Base-by-base conservation (phyloP, 2,797 vertebrate species). In the Bradypodion pumilum region DNA sequence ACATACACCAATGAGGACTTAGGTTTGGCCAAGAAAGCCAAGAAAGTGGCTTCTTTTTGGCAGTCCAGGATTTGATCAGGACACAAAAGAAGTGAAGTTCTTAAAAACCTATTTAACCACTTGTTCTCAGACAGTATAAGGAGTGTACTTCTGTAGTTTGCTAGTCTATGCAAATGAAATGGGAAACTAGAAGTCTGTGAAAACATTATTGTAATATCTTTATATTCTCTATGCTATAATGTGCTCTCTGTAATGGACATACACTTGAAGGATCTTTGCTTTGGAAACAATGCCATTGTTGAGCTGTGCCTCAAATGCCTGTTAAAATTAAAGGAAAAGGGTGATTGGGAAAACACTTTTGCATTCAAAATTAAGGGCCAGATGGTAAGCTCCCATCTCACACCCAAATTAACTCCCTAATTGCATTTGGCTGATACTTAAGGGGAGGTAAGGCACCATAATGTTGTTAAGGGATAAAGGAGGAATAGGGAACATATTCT, bases 341-440 rank as follows among this genome's bases (percentile, higher is more conserved):
- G 5, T 27, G 19, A 21, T 69, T 37, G 35, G 74, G 44, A 75
- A 74, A 88, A 77, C 15, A 78, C 63, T 82, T 35, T 76, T 56
- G 40, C 74, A 85, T 77, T 25, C 68, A 81, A 15, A 46, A 1
- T 0, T 0, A 35, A 0, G 85, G 79, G 66, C 60, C 89, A 91
- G 90, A 89, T 89, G 91, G 93, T 16, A 0, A 73, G 63, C 59
- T 80, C 87, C 81, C 79, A 25, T 42, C 35, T 73, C 59, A 8
- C 44, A 29, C 10, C 59, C 46, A 78, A 86, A 12, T 52, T 69
- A 66, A 40, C 44, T 21, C 62, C 16, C 78, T 46, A 66, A 78
- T 78, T 59, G 4, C 52, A 13, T 0, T 25, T 0, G 85, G 84
- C 90, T 91, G 87, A 85, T 84, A 88, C 90, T 7, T 1, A 0